phyloP scores from a whole-genome alignment of 2,113 vertebrate species.

The Calyptommatus sinebrachiatus region DNA sequence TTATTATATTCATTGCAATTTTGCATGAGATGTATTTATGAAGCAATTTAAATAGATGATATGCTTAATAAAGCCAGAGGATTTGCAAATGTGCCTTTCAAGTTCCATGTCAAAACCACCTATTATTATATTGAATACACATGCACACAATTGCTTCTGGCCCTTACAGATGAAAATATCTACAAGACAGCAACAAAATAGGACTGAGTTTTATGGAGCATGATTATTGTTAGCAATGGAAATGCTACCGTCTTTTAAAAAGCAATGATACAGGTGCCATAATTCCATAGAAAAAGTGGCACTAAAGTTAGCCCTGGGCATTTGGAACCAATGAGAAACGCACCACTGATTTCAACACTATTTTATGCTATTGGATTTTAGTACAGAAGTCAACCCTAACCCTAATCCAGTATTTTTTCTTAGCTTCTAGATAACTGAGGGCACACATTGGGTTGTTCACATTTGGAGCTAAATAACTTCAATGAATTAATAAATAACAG shows the following conservation, averaged over 20 bases:
- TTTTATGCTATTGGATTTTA: not conserved
- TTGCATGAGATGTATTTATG: constrained; percentile 38
- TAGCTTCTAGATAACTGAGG: not conserved
- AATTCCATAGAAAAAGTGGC: not conserved
- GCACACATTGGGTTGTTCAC: not conserved
- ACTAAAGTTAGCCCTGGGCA: not conserved
- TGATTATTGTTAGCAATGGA: constrained; percentile 14
- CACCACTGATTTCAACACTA: not conserved
- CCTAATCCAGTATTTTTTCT: not conserved
- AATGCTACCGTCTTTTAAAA: constrained; percentile 35
- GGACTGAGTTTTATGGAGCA: constrained; percentile 30
- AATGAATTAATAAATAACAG: not conserved
- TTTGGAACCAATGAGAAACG: not conserved
- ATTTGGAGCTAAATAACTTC: not conserved
- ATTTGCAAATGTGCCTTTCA: constrained; percentile 49
- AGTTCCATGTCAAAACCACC: constrained; percentile 40
- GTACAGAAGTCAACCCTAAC: not conserved
- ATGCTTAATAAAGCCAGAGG: constrained; percentile 53
- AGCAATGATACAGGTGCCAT: not conserved
- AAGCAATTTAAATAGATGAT: constrained; percentile 23
- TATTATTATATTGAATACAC: not conserved
- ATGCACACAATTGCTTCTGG: constrained; percentile 36
- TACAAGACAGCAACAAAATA: constrained; percentile 30
- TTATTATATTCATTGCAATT: constrained; percentile 43
- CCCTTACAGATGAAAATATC: not conserved